A percentile compares a stretch with the other conserved stretches of the same genome.
These are phyloP conservation scores for Pterostichus madidus DNA, from an alignment of 2,888 invertebrate genomes.

Conservation along the genomic window DNA sequence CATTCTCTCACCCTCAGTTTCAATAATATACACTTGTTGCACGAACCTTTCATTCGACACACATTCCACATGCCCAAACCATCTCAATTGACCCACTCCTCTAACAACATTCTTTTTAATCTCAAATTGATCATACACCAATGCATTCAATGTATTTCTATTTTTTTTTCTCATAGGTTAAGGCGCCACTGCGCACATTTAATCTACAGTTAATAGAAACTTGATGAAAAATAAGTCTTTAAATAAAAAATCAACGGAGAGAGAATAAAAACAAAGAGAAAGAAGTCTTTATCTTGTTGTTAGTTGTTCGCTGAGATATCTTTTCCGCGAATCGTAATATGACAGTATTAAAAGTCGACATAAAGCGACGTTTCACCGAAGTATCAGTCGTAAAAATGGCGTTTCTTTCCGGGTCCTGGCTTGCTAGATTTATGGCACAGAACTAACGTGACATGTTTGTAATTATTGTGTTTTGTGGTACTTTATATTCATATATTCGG, in stretches of 20 bases:
- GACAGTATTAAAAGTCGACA: slow-evolving; percentile 55
- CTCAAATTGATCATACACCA: no score
- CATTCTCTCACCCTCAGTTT: no score
- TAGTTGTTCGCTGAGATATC: slow-evolving; percentile 26
- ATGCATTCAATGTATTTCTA: no score
- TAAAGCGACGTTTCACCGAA: slow-evolving; percentile 60
- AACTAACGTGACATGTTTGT: slow-evolving; percentile 61
- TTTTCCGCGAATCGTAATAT: slow-evolving; percentile 59
- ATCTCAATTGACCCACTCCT: no score
- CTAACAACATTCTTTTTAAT: no score
- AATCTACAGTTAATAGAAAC: slow-evolving; percentile 43
- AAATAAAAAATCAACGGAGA: slow-evolving; percentile 4
- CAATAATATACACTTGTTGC: no score
- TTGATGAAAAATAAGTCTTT: background rate
- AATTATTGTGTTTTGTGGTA: slow-evolving; percentile 51
- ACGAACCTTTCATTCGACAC: no score
- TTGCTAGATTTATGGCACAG: slow-evolving; percentile 60
- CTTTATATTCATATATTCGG: slow-evolving; percentile 56
- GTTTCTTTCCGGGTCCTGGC: slow-evolving; percentile 53
- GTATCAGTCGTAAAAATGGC: slow-evolving; percentile 59
- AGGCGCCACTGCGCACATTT: background rate
- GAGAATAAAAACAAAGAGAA: slow-evolving; percentile 46
- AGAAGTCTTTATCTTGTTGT: slow-evolving; percentile 35
- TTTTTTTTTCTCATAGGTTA: no score
- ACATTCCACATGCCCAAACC: no score